Evolutionary conservation across 2,888 invertebrate genomes (phyloP), one percentile per base, ranked within the genome.

Genomic region (Diadegma fenestrale): DNA sequence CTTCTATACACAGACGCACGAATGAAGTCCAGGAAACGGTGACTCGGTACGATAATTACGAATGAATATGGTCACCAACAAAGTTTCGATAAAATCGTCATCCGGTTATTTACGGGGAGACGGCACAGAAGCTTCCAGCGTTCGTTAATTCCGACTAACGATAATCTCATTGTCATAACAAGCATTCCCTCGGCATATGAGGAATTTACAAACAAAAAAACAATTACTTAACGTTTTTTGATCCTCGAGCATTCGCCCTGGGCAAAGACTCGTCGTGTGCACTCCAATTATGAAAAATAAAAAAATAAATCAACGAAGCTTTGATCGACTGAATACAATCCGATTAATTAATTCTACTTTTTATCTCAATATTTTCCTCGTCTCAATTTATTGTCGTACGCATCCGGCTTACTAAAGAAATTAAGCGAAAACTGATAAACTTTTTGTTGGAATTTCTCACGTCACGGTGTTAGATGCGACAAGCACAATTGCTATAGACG

Each of bases 71-170:
- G 2, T 48, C 69, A 14, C 33, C 19, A 17, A 58, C 30, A 41
- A 69, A 54, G 8, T 79, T 79, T 79, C 63, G 71, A 85, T 64
- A 66, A 75, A 71, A 79, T 64, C 75, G 14, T 48, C n/a, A 78
- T 72, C 73, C 58, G 30, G 41, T 80, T 84, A 69, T 77, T 66
- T 66, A 63, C 48, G 64, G 51, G 54, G 80, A 64, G 71, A 54
- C 17, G 22, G n/a, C 26, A 26, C 37, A 58, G 41, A 45, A 54
- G 71, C 79, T 71, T 82, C 71, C 37, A 43, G 78, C 72, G 10
- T 69, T 71, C 58, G 73, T 54, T 73, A 69, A 84, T 84, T 61
- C 51, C 22, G 12, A 68, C 8, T 72, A 22, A 51, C 41, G 43
- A n/a, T 69, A 68, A 61, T 66, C 63, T 73, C 51, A 54, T 26